Percentiles rank a stretch among this genome's conserved stretches.
These are phyloP conservation scores for Hypolimnas misippus DNA, from an alignment of 2,888 invertebrate genomes.

Conservation along the genomic window DNA sequence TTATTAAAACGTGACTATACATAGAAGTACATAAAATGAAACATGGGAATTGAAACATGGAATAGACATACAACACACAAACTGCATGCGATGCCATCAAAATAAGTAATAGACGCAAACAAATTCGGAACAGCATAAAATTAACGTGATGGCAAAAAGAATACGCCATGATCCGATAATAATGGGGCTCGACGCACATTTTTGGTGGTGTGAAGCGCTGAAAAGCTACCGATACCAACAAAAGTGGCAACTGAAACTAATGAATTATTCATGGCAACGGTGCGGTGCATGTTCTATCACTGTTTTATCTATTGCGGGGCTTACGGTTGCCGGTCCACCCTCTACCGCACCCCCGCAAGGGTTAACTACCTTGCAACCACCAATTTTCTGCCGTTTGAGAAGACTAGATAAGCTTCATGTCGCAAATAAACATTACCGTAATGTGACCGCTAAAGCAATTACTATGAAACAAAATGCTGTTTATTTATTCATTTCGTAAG, in stretches of 20 bases:
- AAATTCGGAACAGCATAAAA: constrained; percentile 36
- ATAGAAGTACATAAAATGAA: too few relatives aligned
- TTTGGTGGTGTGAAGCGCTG: constrained; percentile 80
- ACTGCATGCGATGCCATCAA: not conserved
- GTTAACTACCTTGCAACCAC: constrained; percentile 80
- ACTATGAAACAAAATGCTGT: constrained; percentile 58
- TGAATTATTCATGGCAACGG: constrained; percentile 83
- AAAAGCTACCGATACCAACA: constrained; percentile 83
- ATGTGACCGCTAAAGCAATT: constrained; percentile 69
- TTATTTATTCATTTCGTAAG: constrained; percentile 50
- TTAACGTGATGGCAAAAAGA: constrained; percentile 60
- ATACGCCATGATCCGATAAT: constrained; percentile 65
- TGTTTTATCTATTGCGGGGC: constrained; percentile 84
- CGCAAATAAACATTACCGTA: constrained; percentile 77
- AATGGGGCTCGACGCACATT: constrained; percentile 78
- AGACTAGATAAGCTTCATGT: constrained; percentile 76
- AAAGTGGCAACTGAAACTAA: constrained; percentile 84
- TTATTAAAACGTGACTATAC: too few relatives aligned
- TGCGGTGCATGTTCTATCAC: constrained; percentile 85
- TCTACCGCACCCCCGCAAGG: constrained; percentile 64
- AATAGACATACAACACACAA: not conserved
- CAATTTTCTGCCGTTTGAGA: constrained; percentile 78
- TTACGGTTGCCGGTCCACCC: constrained; percentile 50
- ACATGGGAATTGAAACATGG: too few relatives aligned
- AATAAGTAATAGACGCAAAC: constrained; percentile 17